Conservation (phyloP, 2,888 invertebrate species). For the Baccha elongata region DNA sequence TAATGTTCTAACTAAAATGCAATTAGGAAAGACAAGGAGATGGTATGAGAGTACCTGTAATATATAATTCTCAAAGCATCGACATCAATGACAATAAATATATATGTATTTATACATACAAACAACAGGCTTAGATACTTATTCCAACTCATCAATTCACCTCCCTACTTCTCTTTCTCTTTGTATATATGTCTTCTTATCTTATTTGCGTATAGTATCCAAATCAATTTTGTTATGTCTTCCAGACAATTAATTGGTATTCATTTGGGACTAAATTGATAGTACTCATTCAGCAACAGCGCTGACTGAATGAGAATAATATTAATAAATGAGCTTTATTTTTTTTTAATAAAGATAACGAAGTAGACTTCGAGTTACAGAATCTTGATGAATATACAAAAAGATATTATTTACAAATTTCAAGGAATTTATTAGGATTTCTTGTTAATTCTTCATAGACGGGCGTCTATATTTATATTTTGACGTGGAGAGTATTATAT, state of each 20-base stretch:
- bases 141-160: slow-evolving; percentile 9
- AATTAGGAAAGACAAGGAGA: not conserved
- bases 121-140: not conserved
- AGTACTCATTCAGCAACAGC: not conserved
- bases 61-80: not conserved
- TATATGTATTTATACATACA: not conserved
- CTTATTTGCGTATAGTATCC: slow-evolving; percentile 1
- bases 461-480: not conserved
- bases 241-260: slow-evolving; percentile 32
- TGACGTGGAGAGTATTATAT: not conserved
- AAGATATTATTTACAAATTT: slow-evolving; percentile 19
- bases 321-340: slow-evolving; percentile 18
- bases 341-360: slow-evolving; percentile 9
- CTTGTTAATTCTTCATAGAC: not conserved
- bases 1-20: not conserved
- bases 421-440: slow-evolving; percentile 1
- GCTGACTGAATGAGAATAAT: not conserved
- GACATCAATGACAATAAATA: not conserved
- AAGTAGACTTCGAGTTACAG: not conserved
- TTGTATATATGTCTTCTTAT: not conserved
- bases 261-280: slow-evolving; percentile 30
- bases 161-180: no score
- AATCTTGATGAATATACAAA: slow-evolving; percentile 5
- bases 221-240: slow-evolving; percentile 25
- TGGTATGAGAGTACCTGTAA: not conserved